Percentiles rank a stretch among this genome's conserved stretches.
phyloP scores from a whole-genome alignment of 2,797 vertebrate genomes.

The Novumbra hubbsi region DNA sequence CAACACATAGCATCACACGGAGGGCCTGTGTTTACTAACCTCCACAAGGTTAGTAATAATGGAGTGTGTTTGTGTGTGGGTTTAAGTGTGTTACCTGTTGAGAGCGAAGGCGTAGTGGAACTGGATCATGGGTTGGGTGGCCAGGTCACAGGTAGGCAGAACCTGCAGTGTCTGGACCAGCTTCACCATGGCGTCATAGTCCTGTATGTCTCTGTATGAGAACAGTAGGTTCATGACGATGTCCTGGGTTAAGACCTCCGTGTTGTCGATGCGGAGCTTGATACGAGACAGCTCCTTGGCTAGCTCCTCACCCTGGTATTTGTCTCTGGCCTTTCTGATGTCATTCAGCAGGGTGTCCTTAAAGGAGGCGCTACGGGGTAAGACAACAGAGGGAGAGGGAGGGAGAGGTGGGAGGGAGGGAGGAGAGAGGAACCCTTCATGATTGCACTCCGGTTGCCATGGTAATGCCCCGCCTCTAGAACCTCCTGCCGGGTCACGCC shows the following conservation, averaged over 20 bases:
- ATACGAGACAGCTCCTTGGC: slow-evolving; percentile 89
- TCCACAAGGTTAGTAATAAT: too few relatives aligned
- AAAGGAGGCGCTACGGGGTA: slow-evolving; percentile 76
- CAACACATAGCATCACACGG: too few relatives aligned
- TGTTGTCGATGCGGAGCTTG: slow-evolving; percentile 92
- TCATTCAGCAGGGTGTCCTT: slow-evolving; percentile 92
- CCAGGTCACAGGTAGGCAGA: slow-evolving; percentile 90
- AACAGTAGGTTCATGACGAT: slow-evolving; percentile 95
- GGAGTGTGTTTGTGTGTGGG: not conserved
- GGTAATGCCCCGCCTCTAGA: too few relatives aligned
- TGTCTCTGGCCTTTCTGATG: slow-evolving; percentile 91
- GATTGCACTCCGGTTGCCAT: too few relatives aligned
- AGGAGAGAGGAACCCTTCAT: not conserved
- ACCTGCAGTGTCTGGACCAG: slow-evolving; percentile 92
- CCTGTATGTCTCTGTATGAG: slow-evolving; percentile 97
- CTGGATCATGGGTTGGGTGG: slow-evolving; percentile 93
- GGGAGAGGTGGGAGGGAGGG: not conserved
- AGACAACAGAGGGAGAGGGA: not conserved
- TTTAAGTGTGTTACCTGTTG: slow-evolving; percentile 78
- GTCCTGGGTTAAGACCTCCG: slow-evolving; percentile 90
- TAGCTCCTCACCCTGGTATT: slow-evolving; percentile 92
- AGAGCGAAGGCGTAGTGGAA: slow-evolving; percentile 95
- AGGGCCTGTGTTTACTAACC: too few relatives aligned
- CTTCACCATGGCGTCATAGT: slow-evolving; percentile 96
- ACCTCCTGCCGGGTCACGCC: too few relatives aligned